These are phyloP conservation scores for Phataginus tetradactyla DNA, from an alignment of 2,797 vertebrate species.

Conservation along the genomic window DNA sequence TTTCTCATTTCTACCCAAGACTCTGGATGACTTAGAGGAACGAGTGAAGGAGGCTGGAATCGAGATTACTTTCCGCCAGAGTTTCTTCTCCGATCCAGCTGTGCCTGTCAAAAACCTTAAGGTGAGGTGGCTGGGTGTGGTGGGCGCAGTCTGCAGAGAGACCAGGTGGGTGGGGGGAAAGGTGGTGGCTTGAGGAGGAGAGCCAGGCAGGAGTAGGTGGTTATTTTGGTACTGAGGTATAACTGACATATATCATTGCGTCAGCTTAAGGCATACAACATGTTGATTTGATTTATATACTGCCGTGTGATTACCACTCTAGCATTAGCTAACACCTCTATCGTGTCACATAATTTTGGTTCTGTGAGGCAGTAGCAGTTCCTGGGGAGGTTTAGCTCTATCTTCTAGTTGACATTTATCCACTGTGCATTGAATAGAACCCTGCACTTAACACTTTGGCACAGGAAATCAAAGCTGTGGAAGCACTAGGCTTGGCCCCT, in stretches of 20 bases:
- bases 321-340: neutral
- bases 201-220: neutral
- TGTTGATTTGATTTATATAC: neutral
- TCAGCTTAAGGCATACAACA: no score
- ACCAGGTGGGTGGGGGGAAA: no score
- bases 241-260: neutral
- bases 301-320: neutral
- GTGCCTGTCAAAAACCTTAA: slow-evolving; percentile 97
- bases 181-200: neutral
- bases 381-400: neutral
- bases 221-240: neutral
- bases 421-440: neutral
- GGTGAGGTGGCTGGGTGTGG: slow-evolving; percentile 84
- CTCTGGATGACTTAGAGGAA: slow-evolving; percentile 95
- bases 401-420: slow-evolving; percentile 25
- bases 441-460: neutral
- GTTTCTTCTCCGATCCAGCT: slow-evolving; percentile 96
- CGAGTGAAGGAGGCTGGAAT: slow-evolving; percentile 95
- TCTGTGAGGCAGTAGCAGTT: neutral
- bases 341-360: neutral
- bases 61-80: slow-evolving; percentile 97
- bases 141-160: neutral
- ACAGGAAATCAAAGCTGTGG: neutral
- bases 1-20: slow-evolving; percentile 84
- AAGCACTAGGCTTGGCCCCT: neutral